Evolutionary conservation across 2,797 vertebrate species (phyloP), one percentile per base, ranked within the genome.

Genomic region (Caiman crocodilus): DNA sequence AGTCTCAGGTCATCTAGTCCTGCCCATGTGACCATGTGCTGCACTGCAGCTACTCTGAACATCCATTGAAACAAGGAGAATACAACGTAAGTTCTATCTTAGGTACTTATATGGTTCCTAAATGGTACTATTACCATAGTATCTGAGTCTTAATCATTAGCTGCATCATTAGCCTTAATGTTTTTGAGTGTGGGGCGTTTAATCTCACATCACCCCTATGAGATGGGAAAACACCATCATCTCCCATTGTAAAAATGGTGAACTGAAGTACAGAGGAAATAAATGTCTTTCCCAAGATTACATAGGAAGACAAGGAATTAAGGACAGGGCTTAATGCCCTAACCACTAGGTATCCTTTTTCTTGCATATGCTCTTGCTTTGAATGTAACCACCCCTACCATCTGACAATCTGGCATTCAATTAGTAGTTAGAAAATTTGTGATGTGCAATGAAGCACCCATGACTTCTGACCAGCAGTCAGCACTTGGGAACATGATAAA

Each of bases 351-450:
- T 14, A 5, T 77, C 17, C 13, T 32, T 80, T 87, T 32, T 23
- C 61, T 21, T 64, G 26, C n/a, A 2, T 9, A 4, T 15, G 82
- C 14, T 4, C 12, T 11, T 89, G 21, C 82, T 56, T 55, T 78
- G 42, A 89, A 84, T 89, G 76, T 23, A 23, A 71, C 21, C 14
- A 35, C 10, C 85, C 82, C 61, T 2, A 0, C 21, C 13, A 7
- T 23, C 32, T 71, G 32, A 25, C 35, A 92, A 91, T n/a, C 77
- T 90, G 60, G 18, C 13, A 20, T 80, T 91, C 63, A 30, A 50
- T 20, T 55, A 88, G 25, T 8, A 85, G 23, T 50, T 92, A 32
- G 64, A 25, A 14, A 23, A 7, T 71, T 35, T 71, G 21, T 69
- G 14, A 71, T 35, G 25, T 71, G 32, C 32, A 71, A 11, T 7